Evolutionary conservation across 1,140 invertebrate species (phyloP), one percentile per base, ranked within the genome.

Genomic region (Brachionus asplanchnoidis): DNA sequence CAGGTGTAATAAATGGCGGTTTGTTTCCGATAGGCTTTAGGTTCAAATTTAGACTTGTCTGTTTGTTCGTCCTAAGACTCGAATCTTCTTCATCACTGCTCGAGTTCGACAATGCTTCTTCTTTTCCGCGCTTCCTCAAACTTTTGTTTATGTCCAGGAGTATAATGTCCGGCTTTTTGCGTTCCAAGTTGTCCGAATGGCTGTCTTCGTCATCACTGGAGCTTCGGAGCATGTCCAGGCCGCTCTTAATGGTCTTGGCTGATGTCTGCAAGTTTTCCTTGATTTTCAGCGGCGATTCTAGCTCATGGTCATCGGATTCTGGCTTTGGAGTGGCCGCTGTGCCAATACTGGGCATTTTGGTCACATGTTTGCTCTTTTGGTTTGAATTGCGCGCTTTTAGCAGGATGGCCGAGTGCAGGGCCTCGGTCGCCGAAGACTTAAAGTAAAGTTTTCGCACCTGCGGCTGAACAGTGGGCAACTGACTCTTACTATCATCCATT

Each of bases 161-260:
- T n/a, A 82, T 65, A 65, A 68, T 82, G 40, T 82, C 79, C 7
- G 79, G 20, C 60, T 65, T 65, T 82, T 82, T 82, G 12, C 79
- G 20, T 23, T 82, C 65, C 20, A 82, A 23, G 20, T 65, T 42
- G 23, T 82, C 53, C 32, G 42, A 44, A 26, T 82, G 79, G 20
- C 42, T 65, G 12, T 82, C 79, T 36, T 82, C 79, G 17, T 82
- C 79, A 46, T 82, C 79, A 65, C 79, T 82, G 3, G 53, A 65
- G 14, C 36, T 23, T 60, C 53, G 36, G 1, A 65, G 36, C 23
- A 46, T 36, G 32, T 82, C 53, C 7, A 82, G 40, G 17, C 53
- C 65, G 26, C 9, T 65, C n/a, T 82, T 82, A 7, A 82, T 20
- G 14, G 7, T 82, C 36, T 82, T 82, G 6, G 65, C 32, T 6